Conservation (phyloP, 1,140 invertebrate genomes). For the Drosophila jambulina region DNA sequence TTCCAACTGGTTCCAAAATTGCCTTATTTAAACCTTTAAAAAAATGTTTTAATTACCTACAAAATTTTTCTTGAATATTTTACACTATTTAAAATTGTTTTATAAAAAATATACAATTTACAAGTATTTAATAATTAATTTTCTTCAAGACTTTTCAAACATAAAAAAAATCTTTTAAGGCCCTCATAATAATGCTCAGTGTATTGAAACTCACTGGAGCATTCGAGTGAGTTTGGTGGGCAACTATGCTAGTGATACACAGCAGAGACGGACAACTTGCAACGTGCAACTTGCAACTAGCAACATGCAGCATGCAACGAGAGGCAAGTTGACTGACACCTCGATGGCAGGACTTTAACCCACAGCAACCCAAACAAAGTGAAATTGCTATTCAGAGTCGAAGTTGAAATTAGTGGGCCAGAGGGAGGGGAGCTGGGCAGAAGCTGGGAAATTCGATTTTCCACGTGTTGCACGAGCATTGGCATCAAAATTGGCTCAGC, state of each 20-base stretch:
- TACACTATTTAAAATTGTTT: too few relatives aligned
- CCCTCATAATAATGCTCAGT: not conserved
- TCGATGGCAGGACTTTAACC: constrained; percentile 77
- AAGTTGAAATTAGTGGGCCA: constrained; percentile 40
- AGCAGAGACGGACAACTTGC: constrained; percentile 35
- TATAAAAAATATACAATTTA: too few relatives aligned
- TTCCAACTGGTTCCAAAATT: not conserved
- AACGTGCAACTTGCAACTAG: constrained; percentile 26
- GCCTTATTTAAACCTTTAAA: not conserved
- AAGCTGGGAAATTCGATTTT: constrained; percentile 46
- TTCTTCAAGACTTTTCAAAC: not conserved
- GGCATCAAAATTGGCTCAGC: constrained; percentile 51
- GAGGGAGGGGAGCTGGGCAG: not conserved
- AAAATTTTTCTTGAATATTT: not conserved
- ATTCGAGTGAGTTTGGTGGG: constrained; percentile 79
- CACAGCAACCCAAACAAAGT: constrained; percentile 68
- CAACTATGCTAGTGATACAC: constrained; percentile 82
- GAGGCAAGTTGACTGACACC: constrained; percentile 78
- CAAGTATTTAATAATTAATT: too few relatives aligned
- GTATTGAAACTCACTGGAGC: constrained; percentile 65
- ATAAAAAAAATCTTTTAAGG: not conserved
- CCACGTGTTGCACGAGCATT: constrained; percentile 77
- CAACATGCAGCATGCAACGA: constrained; percentile 42
- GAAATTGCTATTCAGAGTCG: constrained; percentile 64
- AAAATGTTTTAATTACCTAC: not conserved